Evolutionary conservation across 2,888 invertebrate species (phyloP), one percentile per base, ranked within the genome.

Genomic region (Griposia aprilina): DNA sequence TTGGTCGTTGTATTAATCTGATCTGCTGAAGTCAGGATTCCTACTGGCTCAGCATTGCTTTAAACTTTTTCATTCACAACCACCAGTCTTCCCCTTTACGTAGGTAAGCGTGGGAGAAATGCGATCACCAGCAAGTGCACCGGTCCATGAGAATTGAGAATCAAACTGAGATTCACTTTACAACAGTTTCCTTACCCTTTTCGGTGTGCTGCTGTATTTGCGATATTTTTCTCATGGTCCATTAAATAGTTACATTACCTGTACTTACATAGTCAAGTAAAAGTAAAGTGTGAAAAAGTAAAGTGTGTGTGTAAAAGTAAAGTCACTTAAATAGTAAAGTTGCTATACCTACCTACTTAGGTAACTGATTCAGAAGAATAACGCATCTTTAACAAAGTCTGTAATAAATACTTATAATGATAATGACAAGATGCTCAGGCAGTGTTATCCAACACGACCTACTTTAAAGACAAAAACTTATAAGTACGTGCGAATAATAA

Each of bases 81-180:
- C 6, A 17, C 26, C 26, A 26, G 30, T 57, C 76, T 85, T 74
- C 78, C 30, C 84, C 87, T 88, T 88, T 89, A 89, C 65, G 8
- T 41, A 74, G 76, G 63, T 77, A 59, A 81, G 67, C 81, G 86
- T 88, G 88, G 78, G 89, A 84, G 77, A 82, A 89, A 82, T 72
- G 59, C 68, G 59, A 68, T 69, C 66, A 26, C 62, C 68, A 36
- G 41, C 79, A 67, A 83, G 66, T 83, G 86, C 80, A 82, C 71
- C 68, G 78, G 62, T 59, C 72, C 80, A 75, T 88, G 88, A 77
- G 89, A 87, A 83, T 26, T 88, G 88, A 77, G 89, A 87, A 83
- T 26, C 52, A 57, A 60, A 74, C 55, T 41, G 30, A 65, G 30
- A 72, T 72, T 65, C 55, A 65, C 57, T 57, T 72, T 72, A 70